Percentiles rank a stretch among this genome's conserved stretches.
Conservation (phyloP, 2,797 vertebrate species). For the Masticophis lateralis region DNA sequence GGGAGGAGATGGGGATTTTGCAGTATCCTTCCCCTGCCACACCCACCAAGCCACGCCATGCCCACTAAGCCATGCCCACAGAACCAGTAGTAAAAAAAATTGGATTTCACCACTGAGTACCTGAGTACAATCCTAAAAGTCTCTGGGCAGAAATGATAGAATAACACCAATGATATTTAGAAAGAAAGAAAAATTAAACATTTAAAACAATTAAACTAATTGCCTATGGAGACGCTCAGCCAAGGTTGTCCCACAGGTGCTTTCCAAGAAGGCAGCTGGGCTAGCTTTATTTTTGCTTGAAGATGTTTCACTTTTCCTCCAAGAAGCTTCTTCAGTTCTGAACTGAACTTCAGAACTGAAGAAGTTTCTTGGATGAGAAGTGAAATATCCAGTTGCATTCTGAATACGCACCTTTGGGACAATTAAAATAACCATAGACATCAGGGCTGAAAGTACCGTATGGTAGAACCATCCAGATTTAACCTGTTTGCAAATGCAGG, state of each 20-base stretch:
- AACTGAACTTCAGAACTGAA: neutral
- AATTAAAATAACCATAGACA: neutral
- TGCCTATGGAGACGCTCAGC: neutral
- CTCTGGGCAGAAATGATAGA: neutral
- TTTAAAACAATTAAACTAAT: neutral
- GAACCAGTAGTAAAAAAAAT: no score
- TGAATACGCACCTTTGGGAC: neutral
- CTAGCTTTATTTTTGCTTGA: no score
- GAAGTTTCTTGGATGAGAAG: neutral
- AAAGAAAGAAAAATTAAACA: neutral
- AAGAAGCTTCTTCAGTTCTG: neutral
- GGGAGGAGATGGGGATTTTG: no score
- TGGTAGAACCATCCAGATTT: neutral
- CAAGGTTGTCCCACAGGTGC: no score
- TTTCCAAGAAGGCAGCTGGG: no score
- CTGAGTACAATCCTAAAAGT: neutral
- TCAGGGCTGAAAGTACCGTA: neutral
- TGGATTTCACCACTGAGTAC: no score
- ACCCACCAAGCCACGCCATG: no score
- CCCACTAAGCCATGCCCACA: no score
- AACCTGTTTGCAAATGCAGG: neutral
- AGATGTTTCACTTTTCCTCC: no score
- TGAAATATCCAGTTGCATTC: neutral
- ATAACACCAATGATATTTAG: neutral
- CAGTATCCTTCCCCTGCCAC: no score